Evolutionary conservation across 30 jellyfish, hydroid and myxozoan genomes (phyloP), one percentile per base, ranked within the genome.

Genomic region (Aurelia sp.): DNA sequence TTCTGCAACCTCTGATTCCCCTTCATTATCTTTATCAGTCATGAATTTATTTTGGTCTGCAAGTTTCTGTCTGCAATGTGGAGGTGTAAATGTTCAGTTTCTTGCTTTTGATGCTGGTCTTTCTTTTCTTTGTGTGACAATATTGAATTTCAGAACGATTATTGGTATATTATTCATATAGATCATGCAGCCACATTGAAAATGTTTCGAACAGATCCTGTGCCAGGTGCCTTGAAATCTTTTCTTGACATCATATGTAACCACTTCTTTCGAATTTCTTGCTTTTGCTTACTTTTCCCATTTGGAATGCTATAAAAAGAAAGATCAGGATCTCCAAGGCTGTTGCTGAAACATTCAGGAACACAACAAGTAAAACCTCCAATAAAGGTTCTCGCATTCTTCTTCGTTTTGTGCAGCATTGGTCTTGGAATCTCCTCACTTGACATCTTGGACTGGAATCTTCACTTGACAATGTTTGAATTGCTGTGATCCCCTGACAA

Each of bases 91-190:
- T n/a, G n/a, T n/a, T n/a, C n/a, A n/a, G n/a, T n/a, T n/a, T n/a
- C 5, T 66, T 4, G 90, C 90, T 44, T 47, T 79, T 6, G 24
- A 19, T 6, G 90, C 63, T 9, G 58, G 21, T 44, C 90, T 79
- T 7, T 22, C 70, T 51, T 16, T 79, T 12, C 31, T 61, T 38
- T 40, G 2, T 16, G 3, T 40, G 47, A 5, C 47, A 8, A 63
- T 18, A 60, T 64, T 2, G 13, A 50, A 22, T 38, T 84, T 84
- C 30, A 82, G 93, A 6, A 55, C 76, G 4, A 84, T 84, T 35
- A 88, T 84, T 15, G 93, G 93, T 9, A 84, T n/a, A 63, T 79
- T 63, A 15, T 70, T 72, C 74, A 84, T 35, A 58, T 84, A 72
- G 9, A 88, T 72, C 65, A 60, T 71, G 33, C 76, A 20, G 8